These are phyloP conservation scores for Gambusia yucatana DNA, from an alignment of 2,797 vertebrate genomes.

Conservation along the genomic window DNA sequence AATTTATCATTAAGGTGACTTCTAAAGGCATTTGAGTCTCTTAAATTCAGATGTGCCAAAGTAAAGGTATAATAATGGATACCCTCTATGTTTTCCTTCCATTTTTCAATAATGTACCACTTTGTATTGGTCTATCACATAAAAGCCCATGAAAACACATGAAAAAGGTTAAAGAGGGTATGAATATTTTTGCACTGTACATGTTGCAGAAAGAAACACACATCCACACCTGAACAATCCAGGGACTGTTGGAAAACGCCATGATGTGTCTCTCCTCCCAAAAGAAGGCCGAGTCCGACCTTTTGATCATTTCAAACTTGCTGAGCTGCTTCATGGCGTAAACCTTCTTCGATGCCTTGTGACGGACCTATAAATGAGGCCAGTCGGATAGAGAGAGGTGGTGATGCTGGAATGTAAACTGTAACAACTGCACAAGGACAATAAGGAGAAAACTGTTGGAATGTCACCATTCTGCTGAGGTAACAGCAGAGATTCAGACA, in stretches of 20 bases:
- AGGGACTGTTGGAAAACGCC: constrained; percentile 97
- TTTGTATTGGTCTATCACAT: neutral
- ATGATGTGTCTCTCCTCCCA: constrained; percentile 99
- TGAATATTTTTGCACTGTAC: neutral
- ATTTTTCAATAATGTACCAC: neutral
- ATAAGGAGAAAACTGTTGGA: neutral
- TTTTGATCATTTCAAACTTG: constrained; percentile 99
- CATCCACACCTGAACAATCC: constrained; percentile 92
- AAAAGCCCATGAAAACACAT: neutral
- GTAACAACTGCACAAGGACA: constrained; percentile 12
- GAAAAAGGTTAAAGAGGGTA: neutral
- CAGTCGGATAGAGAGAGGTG: neutral
- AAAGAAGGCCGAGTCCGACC: constrained; percentile 98
- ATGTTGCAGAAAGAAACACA: neutral
- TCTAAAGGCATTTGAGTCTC: neutral
- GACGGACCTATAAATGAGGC: constrained; percentile 86
- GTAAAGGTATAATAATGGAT: neutral
- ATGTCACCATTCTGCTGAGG: constrained; percentile 29
- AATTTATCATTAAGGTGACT: neutral
- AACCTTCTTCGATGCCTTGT: constrained; percentile 92
- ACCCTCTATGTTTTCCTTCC: neutral
- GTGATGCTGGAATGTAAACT: constrained; percentile 13
- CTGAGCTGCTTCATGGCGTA: constrained; percentile 98
- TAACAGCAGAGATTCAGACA: constrained; percentile 6
- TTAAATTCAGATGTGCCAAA: neutral